Percentiles rank a stretch among this genome's conserved stretches.
phyloP scores from a whole-genome alignment of 2,113 vertebrate species.

The Anguilla japonica region DNA sequence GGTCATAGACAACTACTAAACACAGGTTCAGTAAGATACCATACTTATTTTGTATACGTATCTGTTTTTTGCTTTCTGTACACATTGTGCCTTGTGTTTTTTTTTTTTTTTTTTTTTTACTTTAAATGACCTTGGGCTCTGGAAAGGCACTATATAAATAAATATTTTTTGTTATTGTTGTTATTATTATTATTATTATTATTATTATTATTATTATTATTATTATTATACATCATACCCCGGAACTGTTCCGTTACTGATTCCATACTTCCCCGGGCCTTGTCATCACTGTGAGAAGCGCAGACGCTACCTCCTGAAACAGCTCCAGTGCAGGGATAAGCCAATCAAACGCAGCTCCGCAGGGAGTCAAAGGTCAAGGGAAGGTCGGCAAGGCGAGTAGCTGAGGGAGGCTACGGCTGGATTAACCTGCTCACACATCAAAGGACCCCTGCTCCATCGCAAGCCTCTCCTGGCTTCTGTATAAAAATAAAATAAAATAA shows the following conservation, averaged over 20 bases:
- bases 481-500: conserved; percentile 57
- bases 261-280: conserved; percentile 26
- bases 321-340: conserved; percentile 62
- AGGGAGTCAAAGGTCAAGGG: conserved; percentile 78
- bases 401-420: conserved; percentile 74
- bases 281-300: conserved; percentile 66
- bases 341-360: conserved; percentile 69
- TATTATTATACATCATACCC: conserved; percentile 9
- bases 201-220: too few relatives aligned
- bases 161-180: too few relatives aligned
- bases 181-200: too few relatives aligned
- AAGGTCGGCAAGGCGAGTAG: conserved; percentile 71
- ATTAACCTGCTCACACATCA: conserved; percentile 77
- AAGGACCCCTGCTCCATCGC: conserved; percentile 63
- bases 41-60: too few relatives aligned
- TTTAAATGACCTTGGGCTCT: too few relatives aligned
- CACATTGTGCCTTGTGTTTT: too few relatives aligned
- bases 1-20: too few relatives aligned
- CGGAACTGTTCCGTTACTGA: background rate
- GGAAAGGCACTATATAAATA: too few relatives aligned
- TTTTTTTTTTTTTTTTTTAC: too few relatives aligned
- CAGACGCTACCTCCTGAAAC: conserved; percentile 42
- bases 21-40: too few relatives aligned
- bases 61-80: too few relatives aligned
- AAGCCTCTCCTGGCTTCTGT: conserved; percentile 62